Conservation (phyloP, 2,888 invertebrate species). For the Cataglyphis altisquamis region DNA sequence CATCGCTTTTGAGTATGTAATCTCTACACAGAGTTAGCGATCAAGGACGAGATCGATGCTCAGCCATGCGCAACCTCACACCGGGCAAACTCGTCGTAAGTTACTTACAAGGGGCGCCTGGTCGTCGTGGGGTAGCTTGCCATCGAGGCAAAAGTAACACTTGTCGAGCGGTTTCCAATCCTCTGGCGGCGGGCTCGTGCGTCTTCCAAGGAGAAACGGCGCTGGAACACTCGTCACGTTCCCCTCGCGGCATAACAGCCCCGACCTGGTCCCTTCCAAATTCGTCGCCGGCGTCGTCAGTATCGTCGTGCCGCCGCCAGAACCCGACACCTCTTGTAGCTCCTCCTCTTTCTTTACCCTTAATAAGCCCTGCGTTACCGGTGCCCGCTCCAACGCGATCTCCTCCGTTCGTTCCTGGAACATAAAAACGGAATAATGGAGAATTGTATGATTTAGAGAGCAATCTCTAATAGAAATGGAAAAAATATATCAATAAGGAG, state of each 20-base stretch:
- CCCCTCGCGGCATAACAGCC: slow-evolving; percentile 75
- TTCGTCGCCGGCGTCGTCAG: slow-evolving; percentile 65
- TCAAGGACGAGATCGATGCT: slow-evolving; percentile 41
- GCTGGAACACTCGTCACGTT: slow-evolving; percentile 75
- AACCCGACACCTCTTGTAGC: slow-evolving; percentile 81
- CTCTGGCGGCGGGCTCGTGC: slow-evolving; percentile 85
- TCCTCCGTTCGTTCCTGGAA: slow-evolving; percentile 82
- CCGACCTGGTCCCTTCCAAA: slow-evolving; percentile 71
- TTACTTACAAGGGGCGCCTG: slow-evolving; percentile 88
- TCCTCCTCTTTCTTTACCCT: slow-evolving; percentile 85
- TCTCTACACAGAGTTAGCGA: slow-evolving; percentile 37
- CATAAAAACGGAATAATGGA: neutral
- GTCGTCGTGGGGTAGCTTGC: slow-evolving; percentile 89
- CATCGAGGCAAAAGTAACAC: slow-evolving; percentile 94
- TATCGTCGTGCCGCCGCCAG: slow-evolving; percentile 69
- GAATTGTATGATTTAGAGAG: no score
- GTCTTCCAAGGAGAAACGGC: slow-evolving; percentile 79
- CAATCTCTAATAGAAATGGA: no score
- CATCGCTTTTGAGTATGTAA: slow-evolving; percentile 12
- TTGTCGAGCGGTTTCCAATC: slow-evolving; percentile 95
- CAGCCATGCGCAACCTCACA: slow-evolving; percentile 52
- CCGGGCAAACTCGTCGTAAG: slow-evolving; percentile 8
- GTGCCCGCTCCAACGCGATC: slow-evolving; percentile 81
- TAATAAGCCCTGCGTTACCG: slow-evolving; percentile 83
- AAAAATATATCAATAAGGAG: no score